A percentile compares a stretch with the other conserved stretches of the same genome.
These are phyloP conservation scores for Tetheella fluctuosa DNA, from an alignment of 2,888 invertebrate genomes.

Conservation along the genomic window DNA sequence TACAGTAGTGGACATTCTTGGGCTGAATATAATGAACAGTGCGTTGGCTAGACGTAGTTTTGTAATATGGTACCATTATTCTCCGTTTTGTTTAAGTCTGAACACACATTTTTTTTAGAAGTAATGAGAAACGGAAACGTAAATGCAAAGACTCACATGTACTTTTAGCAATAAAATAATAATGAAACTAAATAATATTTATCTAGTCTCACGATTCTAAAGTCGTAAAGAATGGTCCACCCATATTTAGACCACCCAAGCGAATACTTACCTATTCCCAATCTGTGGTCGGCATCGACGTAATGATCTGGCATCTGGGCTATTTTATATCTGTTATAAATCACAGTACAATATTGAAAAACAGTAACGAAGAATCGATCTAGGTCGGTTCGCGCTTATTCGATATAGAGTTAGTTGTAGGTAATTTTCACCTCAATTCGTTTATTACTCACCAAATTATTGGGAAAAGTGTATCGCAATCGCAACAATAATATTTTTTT, in stretches of 20 bases:
- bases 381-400: constrained; percentile 59
- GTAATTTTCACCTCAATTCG: constrained; percentile 47
- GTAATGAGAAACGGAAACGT: no score
- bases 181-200: constrained; percentile 3
- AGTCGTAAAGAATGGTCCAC: constrained; percentile 50
- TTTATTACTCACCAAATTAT: constrained; percentile 31
- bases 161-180: constrained; percentile 41
- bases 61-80: no score
- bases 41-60: no score
- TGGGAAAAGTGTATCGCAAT: constrained; percentile 28
- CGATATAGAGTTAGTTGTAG: constrained; percentile 40
- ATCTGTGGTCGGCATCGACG: constrained; percentile 47
- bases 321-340: constrained; percentile 75
- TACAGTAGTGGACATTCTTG: no score
- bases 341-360: constrained; percentile 65
- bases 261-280: constrained; percentile 51
- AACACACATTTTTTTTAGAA: no score
- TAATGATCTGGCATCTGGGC: constrained; percentile 64
- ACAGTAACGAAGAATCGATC: constrained; percentile 65
- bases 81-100: no score
- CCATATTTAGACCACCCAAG: constrained; percentile 64
- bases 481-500: constrained; percentile 17
- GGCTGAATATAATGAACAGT: no score
- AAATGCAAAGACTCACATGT: constrained; percentile 20
- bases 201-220: neutral